Conservation (phyloP, 2,888 invertebrate genomes). For the Epistrophe grossulariae region DNA sequence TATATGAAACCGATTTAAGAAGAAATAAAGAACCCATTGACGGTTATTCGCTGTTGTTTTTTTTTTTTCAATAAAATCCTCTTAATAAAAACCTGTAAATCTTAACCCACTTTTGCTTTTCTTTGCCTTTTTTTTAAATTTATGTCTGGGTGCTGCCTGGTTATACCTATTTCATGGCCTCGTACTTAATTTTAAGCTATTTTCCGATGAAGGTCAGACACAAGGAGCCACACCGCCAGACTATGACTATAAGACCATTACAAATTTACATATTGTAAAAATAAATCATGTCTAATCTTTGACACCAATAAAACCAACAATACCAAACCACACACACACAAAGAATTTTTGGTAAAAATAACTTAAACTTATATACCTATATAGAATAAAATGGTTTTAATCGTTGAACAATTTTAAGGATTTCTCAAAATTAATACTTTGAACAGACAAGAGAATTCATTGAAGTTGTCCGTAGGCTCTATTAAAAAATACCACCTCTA, state of each 20-base stretch:
- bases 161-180: not conserved
- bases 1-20: no score
- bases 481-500: constrained; percentile 9
- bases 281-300: constrained; percentile 24
- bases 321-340: not conserved
- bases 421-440: constrained; percentile 21
- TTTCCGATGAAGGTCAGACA: constrained; percentile 5
- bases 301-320: not conserved
- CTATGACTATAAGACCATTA: not conserved
- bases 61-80: not conserved
- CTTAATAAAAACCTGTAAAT: not conserved
- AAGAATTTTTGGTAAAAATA: not conserved
- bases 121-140: not conserved
- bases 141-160: not conserved
- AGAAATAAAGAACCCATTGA: not conserved
- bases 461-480: constrained; percentile 2
- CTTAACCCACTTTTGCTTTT: not conserved
- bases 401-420: constrained; percentile 23
- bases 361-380: not conserved
- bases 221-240: not conserved
- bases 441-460: constrained; percentile 9
- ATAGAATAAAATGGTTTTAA: constrained; percentile 1
- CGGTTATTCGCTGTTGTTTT: not conserved
- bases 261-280: constrained; percentile 19
- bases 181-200: not conserved